Evolutionary conservation across 2,888 invertebrate species (phyloP).

Genomic region (Hyles lineata): DNA sequence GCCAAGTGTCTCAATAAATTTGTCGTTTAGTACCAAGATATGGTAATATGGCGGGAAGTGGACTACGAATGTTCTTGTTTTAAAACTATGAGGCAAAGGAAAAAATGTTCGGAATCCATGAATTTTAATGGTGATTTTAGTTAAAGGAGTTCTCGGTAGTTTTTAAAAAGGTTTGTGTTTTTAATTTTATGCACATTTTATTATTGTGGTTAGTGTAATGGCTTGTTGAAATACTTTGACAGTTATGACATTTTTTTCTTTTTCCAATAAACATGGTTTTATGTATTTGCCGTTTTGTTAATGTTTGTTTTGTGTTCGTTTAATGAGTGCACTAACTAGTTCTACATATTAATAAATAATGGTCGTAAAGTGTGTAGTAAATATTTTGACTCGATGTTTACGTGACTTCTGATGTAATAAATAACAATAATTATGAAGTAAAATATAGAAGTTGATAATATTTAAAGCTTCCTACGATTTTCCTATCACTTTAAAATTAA

Average conservation of each 20-base stretch:
- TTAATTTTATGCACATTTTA: slow-evolving; percentile 54
- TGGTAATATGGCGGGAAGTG: slow-evolving; percentile 77
- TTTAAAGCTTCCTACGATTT: too few species aligned
- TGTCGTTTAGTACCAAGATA: slow-evolving; percentile 50
- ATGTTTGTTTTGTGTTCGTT: neutral
- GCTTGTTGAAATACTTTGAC: slow-evolving; percentile 33
- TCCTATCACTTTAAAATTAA: too few species aligned
- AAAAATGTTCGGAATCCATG: slow-evolving; percentile 70
- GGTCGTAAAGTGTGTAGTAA: neutral
- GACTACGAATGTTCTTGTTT: slow-evolving; percentile 79
- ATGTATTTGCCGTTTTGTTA: slow-evolving; percentile 1
- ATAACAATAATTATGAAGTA: too few species aligned
- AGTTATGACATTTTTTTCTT: slow-evolving; percentile 19
- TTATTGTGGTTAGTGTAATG: slow-evolving; percentile 43
- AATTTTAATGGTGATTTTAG: slow-evolving; percentile 71
- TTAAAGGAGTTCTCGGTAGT: slow-evolving; percentile 49
- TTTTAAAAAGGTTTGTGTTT: slow-evolving; percentile 51
- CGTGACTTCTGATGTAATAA: neutral
- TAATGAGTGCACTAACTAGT: neutral
- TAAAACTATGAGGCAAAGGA: slow-evolving; percentile 62
- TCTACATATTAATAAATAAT: neutral
- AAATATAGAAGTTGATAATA: too few species aligned
- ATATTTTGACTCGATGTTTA: neutral
- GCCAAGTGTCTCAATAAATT: slow-evolving; percentile 28
- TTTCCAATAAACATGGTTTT: neutral